A percentile compares a stretch with the other conserved stretches of the same genome.
These are phyloP conservation scores for Andrena camellia DNA, from an alignment of 2,888 invertebrate species.

Conservation along the genomic window DNA sequence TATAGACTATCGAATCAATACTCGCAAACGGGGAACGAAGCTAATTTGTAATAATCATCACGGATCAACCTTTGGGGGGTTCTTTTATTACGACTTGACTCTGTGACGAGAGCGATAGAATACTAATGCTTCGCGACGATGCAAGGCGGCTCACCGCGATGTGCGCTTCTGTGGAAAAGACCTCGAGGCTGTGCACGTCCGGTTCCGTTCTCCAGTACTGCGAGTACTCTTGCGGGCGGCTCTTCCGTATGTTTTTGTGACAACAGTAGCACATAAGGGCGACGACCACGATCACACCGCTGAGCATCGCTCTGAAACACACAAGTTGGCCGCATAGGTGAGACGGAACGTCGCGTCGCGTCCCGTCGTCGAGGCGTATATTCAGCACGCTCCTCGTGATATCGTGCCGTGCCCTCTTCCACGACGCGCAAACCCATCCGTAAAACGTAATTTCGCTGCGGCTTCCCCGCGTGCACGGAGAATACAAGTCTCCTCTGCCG, in stretches of 20 bases:
- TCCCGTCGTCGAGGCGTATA: constrained; percentile 39
- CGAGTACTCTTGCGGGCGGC: constrained; percentile 84
- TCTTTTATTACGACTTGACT: too few relatives aligned
- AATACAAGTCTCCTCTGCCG: too few relatives aligned
- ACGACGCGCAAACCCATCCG: too few relatives aligned
- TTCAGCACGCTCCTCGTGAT: constrained; percentile 29
- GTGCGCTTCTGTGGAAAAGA: constrained; percentile 87
- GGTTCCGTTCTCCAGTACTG: constrained; percentile 86
- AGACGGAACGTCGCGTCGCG: constrained; percentile 15
- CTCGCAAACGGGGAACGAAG: too few relatives aligned
- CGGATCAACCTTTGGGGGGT: too few relatives aligned
- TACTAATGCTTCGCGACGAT: not conserved
- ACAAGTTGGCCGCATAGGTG: constrained; percentile 28
- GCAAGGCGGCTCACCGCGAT: constrained; percentile 74
- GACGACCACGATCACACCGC: constrained; percentile 91
- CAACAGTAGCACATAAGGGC: constrained; percentile 92
- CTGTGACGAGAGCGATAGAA: too few relatives aligned
- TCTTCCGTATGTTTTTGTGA: constrained; percentile 87
- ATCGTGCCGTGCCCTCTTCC: too few relatives aligned
- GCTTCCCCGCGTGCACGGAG: too few relatives aligned
- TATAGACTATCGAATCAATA: too few relatives aligned
- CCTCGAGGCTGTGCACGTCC: constrained; percentile 86
- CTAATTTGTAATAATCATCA: too few relatives aligned
- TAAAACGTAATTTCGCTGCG: too few relatives aligned
- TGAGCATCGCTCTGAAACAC: constrained; percentile 90